Base-by-base conservation (phyloP, 2,113 vertebrate species). In the Leucosticte australis region DNA sequence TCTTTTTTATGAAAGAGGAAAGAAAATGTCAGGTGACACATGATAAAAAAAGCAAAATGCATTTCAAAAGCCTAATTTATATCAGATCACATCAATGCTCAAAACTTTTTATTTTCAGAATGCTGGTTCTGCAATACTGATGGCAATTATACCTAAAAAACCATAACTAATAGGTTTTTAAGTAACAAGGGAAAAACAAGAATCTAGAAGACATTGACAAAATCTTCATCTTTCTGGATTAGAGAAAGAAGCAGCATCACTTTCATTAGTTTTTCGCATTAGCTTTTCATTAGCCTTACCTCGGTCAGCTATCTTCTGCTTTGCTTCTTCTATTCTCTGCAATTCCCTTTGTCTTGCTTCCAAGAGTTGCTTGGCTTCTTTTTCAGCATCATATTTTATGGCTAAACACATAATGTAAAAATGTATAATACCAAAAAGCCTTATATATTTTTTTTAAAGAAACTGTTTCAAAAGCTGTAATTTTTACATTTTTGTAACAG, bases 241-340 rank as follows among this genome's bases (percentile, higher is more conserved):
- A 50, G 73, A 50, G 26, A 63, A 67, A 56, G 16, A 73, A 65
- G 26, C 4, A 52, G 22, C 2, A 3, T 12, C 10, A 57, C 10
- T 53, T 59, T 18, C 7, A 52, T 73, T 50, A 81, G 31, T 5
- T 90, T 74, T 44, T 64, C 52, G 46, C 59, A 91, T n/a, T 16
- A 42, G 15, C 41, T 42, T 42, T 42, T 42, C 41, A 42, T 42
- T 14, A 42, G 41, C 62, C 83, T 97, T 98, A 99, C 99, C 99
- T 98, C 98, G 97, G 84, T 99, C 98, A 52, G 98, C 99, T 93
- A 99, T 98, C 97, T 99, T 99, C 88, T 98, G 98, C 90, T 99
- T 99, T 88, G 99, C 99, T 87, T 99, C 99, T 95, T 99, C 99
- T 96, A 99, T 99, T 90, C 99, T 98, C 96, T 99, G 98, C 57